Percentiles rank a stretch among this genome's conserved stretches.
Conservation (phyloP, 2,888 invertebrate species). For the Acholoe squamosa region DNA sequence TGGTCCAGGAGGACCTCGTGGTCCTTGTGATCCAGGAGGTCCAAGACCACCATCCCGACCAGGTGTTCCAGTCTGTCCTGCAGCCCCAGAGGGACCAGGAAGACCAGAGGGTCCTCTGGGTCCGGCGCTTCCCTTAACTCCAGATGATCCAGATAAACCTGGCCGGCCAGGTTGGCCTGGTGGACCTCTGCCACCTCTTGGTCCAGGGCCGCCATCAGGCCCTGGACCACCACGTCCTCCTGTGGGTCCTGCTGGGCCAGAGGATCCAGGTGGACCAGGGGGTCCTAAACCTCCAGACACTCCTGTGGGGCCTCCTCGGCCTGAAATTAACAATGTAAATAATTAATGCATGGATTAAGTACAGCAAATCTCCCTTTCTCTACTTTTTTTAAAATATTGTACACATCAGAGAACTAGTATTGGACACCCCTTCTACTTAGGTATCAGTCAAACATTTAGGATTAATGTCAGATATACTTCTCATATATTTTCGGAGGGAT, state of each 20-base stretch:
- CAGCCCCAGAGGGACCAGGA: conserved; percentile 62
- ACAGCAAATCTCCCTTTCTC: background rate
- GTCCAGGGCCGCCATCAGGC: conserved; percentile 60
- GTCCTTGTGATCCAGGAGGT: conserved; percentile 64
- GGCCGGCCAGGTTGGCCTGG: conserved; percentile 66
- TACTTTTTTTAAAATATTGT: background rate
- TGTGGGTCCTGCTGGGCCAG: conserved; percentile 65
- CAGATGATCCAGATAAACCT: conserved; percentile 21
- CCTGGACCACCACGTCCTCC: conserved; percentile 64
- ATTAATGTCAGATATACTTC: too few species aligned
- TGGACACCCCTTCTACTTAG: too few species aligned
- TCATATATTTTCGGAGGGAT: too few species aligned
- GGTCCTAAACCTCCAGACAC: conserved; percentile 6
- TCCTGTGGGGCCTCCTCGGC: conserved; percentile 41
- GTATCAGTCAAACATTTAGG: too few species aligned
- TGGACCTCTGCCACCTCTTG: conserved; percentile 63
- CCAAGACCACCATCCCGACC: conserved; percentile 65
- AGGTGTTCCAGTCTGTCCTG: conserved; percentile 50
- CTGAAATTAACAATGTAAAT: conserved; percentile 31
- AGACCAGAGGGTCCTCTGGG: conserved; percentile 60
- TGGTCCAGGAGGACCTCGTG: conserved; percentile 62
- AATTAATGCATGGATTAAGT: background rate
- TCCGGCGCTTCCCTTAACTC: conserved; percentile 65
- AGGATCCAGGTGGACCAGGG: conserved; percentile 52
- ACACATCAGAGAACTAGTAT: too few species aligned